phyloP scores from a whole-genome alignment of 2,888 invertebrate species.

The Lobophora halterata region DNA sequence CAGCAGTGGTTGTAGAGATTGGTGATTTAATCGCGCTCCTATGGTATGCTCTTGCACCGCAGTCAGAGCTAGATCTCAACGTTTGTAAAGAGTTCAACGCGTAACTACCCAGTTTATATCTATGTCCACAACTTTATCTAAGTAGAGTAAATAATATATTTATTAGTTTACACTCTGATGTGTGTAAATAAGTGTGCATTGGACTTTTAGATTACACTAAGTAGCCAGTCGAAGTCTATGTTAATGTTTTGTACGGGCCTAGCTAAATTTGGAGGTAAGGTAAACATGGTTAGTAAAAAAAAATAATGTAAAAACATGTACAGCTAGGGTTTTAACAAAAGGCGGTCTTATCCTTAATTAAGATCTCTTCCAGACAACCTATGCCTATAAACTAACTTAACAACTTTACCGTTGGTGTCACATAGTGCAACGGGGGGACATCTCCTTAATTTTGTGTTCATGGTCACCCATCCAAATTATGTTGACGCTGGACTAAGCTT shows the following conservation, averaged over 20 bases:
- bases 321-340: no score
- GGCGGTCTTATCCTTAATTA: no score
- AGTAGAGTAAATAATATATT: conserved; percentile 42
- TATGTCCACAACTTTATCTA: conserved; percentile 41
- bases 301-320: no score
- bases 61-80: conserved; percentile 41
- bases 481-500: no score
- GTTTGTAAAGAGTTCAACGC: conserved; percentile 73
- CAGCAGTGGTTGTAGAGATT: conserved; percentile 25
- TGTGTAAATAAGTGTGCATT: conserved; percentile 31
- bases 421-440: no score
- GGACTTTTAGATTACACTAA: conserved; percentile 19
- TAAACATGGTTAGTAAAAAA: no score
- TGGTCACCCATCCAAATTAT: no score
- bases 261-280: no score
- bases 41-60: conserved; percentile 17
- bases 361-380: no score
- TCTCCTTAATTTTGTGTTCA: no score
- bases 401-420: no score
- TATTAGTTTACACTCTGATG: conserved; percentile 36
- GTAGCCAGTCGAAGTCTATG: conserved; percentile 6
- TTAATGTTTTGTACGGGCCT: neutral
- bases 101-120: conserved; percentile 41
- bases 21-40: conserved; percentile 8
- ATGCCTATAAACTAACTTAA: no score